Base-by-base conservation (phyloP, 2,888 invertebrate species). In the Parelbella ahira region DNA sequence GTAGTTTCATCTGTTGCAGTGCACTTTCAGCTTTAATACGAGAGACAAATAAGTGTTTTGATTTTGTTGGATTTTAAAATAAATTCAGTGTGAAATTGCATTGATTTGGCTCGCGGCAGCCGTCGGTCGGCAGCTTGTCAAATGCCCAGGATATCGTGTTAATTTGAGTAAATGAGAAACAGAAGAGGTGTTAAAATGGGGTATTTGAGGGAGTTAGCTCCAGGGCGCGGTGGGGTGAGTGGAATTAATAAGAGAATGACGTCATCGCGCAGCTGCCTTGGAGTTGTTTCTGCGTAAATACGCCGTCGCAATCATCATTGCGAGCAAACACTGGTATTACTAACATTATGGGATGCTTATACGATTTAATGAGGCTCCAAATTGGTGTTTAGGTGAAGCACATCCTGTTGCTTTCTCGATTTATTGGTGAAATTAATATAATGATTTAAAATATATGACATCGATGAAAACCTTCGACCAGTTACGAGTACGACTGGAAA, bases 131-230 rank as follows among this genome's bases (percentile, higher is more conserved):
- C 45, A 42, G 46, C 53, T 37, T 58, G 56, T 54, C 56, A 58
- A 53, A 50, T 50, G 47, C 38, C n/a, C 46, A 29, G 43, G 33
- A 41, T 44, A 49, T 48, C 37, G 47, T 49, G 54, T 44, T 56
- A 58, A 58, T 58, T 54, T 56, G 58, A 50, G 52, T 53, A 55
- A 55, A 54, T 54, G 53, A 54, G 50, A 41, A 46, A 48, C 50
- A 49, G 54, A 56, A 50, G 50, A 58, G 56, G 57, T 56, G 58
- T 51, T 57, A 58, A 58, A 53, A 51, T 48, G 46, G 50, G 50
- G 48, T 56, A 53, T 57, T 56, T 43, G 36, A 15, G 15, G 15
- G 23, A 13, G 8, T 42, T 42, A 42, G 42, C 42, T 42, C n/a
- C 34, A 4, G 33, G 39, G 34, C 21, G 12, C 15, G 6, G 7